These are phyloP conservation scores for Epinephelus cyanopodus DNA, from an alignment of 2,113 vertebrate species.

Conservation along the genomic window DNA sequence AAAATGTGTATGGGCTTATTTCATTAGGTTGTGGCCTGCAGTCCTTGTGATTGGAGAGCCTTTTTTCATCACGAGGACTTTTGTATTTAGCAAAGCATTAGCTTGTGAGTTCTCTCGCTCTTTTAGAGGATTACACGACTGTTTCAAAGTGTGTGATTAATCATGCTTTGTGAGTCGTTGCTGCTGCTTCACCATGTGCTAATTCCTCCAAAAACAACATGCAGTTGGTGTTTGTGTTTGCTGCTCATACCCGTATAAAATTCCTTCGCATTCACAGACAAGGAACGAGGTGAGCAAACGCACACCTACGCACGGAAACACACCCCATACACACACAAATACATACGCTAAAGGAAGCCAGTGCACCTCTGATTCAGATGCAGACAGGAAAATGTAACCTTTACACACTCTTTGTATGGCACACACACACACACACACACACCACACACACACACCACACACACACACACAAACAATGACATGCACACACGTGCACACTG, in stretches of 20 bases:
- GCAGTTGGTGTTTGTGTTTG: slow-evolving; percentile 43
- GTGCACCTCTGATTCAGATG: slow-evolving; percentile 1
- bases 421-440: not conserved
- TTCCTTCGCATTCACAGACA: slow-evolving; percentile 31
- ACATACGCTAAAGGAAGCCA: slow-evolving; percentile 7
- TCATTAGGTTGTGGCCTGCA: not conserved
- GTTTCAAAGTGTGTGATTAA: slow-evolving; percentile 8
- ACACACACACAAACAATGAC: too few relatives aligned
- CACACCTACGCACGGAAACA: slow-evolving; percentile 21
- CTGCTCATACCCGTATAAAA: slow-evolving; percentile 42
- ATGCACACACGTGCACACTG: slow-evolving; percentile 14
- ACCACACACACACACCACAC: slow-evolving; percentile 9
- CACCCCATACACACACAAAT: not conserved
- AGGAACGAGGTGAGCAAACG: slow-evolving; percentile 17
- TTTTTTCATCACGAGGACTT: not conserved
- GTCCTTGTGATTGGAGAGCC: not conserved
- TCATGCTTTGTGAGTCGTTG: slow-evolving; percentile 16
- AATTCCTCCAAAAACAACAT: slow-evolving; percentile 45
- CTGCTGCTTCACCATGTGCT: not conserved
- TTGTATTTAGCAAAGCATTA: not conserved
- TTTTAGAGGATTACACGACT: not conserved
- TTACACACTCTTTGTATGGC: slow-evolving; percentile 5
- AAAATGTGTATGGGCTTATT: not conserved
- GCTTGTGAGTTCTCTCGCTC: not conserved
- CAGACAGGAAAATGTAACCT: slow-evolving; percentile 15